Base-by-base conservation (phyloP, 2,797 vertebrate species). In the Meda fulgida region DNA sequence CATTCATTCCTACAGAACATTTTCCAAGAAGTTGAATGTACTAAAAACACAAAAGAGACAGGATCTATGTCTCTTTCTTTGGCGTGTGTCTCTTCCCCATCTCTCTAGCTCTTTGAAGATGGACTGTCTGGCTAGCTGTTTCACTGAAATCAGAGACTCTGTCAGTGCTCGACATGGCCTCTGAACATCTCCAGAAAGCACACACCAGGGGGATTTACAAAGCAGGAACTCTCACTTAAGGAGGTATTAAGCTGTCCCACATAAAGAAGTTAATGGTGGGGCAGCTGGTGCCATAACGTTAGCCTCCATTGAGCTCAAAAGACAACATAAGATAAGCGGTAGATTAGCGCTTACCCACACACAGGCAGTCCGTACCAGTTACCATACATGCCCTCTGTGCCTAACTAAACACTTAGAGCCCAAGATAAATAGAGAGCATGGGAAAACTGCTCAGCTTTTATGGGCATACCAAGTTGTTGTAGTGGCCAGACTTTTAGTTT, bases 261-360 rank as follows among this genome's bases (percentile, higher is more conserved):
- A 79, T 48, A 48, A 70, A 75, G 73, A 46, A 60, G 66, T 85
- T 88, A 85, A 81, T 67, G 63, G 60, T 31, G 77, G 29, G 78
- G 70, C 77, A 75, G 83, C 84, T 83, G 80, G 75, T 80, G 83
- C 86, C 51, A 23, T 78, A 80, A 81, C 72, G 76, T 43, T 66
- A 87, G 84, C 77, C 73, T n/a, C 23, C 58, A 60, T 38, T 85
- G 83, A 85, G 80, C 77, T 79, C 73, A 83, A 86, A 89, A 85
- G 85, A 85, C 80, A 88, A 89, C 89, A 88, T 73, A 75, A 83
- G 87, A 89, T 87, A 88, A 90, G 78, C 72, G 65, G 34, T 84
- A 84, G 87, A 89, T 87, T 87, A 87, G 80, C 69, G 77, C 43
- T 79, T 67, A 60, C 23, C 83, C 71, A 86, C 76, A 80, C 80